Evolutionary conservation across 1,140 invertebrate species (phyloP).

Genomic region (Delia radicum): DNA sequence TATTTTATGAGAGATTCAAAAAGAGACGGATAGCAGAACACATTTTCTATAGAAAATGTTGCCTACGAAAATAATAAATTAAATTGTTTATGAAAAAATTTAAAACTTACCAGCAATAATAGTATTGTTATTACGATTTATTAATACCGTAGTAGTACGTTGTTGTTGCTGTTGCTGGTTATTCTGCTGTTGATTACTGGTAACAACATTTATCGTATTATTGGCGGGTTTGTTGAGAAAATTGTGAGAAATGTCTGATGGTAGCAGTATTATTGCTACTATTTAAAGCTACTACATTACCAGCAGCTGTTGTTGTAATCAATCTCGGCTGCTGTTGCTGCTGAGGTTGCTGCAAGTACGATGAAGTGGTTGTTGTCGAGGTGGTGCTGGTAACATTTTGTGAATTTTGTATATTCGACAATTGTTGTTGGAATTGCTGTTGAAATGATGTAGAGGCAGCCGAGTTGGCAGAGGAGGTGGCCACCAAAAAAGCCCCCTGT

Average conservation of each 20-base stretch:
- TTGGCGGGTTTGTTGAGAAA: slow-evolving; percentile 26
- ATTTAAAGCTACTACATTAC: not conserved
- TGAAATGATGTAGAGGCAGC: slow-evolving; percentile 29
- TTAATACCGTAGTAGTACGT: slow-evolving; percentile 23
- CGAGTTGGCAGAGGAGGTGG: slow-evolving; percentile 1
- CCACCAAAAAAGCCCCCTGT: slow-evolving; percentile 30
- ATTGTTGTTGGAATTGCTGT: slow-evolving; percentile 29
- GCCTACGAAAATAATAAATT: too few species aligned
- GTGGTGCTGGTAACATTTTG: not conserved
- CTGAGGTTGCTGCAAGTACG: not conserved
- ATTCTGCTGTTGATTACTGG: slow-evolving; percentile 5
- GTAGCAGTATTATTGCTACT: not conserved
- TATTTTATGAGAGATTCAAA: too few species aligned
- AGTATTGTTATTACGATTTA: slow-evolving; percentile 30
- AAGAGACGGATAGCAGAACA: too few species aligned
- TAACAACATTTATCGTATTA: slow-evolving; percentile 4
- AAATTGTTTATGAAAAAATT: too few species aligned
- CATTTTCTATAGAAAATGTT: too few species aligned
- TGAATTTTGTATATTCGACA: slow-evolving; percentile 8
- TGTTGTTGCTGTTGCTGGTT: slow-evolving; percentile 26
- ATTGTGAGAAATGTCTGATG: slow-evolving; percentile 30
- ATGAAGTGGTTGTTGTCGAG: not conserved
- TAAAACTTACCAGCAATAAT: slow-evolving; percentile 30
- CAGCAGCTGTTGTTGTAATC: not conserved
- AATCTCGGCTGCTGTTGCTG: slow-evolving; percentile 19